Base-by-base conservation (phyloP, 2,797 vertebrate species). In the Vultur gryphus region DNA sequence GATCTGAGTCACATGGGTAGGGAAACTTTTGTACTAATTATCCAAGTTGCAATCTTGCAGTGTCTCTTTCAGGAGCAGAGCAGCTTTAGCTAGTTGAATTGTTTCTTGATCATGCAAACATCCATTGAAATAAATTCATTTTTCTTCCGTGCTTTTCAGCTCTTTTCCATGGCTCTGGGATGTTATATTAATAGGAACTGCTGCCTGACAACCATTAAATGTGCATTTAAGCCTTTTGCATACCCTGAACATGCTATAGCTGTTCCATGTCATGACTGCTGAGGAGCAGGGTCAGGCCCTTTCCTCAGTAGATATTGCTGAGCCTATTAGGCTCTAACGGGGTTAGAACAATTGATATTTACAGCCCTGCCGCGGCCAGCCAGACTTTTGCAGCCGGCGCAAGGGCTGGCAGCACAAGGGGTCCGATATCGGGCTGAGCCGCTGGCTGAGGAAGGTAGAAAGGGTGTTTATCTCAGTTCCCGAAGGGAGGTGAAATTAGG, bases 131-230 rank as follows among this genome's bases (percentile, higher is more conserved):
- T 65, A 96, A 95, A 96, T 96, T 90, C 81, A 89, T 93, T 96
- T 97, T 93, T 94, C 96, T 83, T 90, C 90, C 0, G 1, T 75
- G 88, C 86, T 92, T 93, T 94, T 93, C 92, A 91, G 79, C 87
- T 89, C 78, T 93, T 91, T 87, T 92, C 93, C 96, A 89, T 89
- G 93, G 96, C 94, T 93, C 90, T 95, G 91, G 92, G 95, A 97
- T 93, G 95, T 84, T 97, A 78, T 95, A 96, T 96, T 96, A 95
- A 96, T 95, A 96, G 88, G 93, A 96, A 55, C 90, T 87, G 93
- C 92, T 95, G 90, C 90, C 95, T 96, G 95, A 97, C 97, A 97
- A 93, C 94, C 97, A 97, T 96, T 97, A 97, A 96, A 97, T 96
- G 97, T 87, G 84, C 95, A 93, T 97, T 97, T 97, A 96, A 95